phyloP scores from a whole-genome alignment of 2,888 invertebrate species.

The Venusia cambrica region DNA sequence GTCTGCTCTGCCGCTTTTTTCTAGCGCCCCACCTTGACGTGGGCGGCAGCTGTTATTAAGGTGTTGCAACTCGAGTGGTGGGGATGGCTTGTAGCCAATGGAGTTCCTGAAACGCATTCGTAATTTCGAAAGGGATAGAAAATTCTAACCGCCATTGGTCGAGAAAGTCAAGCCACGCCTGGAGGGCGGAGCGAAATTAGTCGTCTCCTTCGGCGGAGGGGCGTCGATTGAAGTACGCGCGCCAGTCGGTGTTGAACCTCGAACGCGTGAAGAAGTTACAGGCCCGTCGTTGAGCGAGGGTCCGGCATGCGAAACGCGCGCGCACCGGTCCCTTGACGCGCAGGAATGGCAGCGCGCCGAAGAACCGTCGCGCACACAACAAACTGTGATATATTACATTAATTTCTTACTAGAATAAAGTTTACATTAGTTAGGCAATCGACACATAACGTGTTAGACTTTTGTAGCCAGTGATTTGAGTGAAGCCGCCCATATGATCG shows the following conservation, averaged over 20 bases:
- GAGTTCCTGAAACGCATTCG: conserved; percentile 30
- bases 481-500: conserved; percentile 80
- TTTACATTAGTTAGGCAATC: conserved; percentile 54
- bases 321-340: conserved; percentile 67
- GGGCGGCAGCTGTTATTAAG: conserved; percentile 48
- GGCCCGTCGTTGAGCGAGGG: conserved; percentile 55
- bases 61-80: conserved; percentile 44
- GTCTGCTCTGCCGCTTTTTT: conserved; percentile 74
- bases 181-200: conserved; percentile 56
- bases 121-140: conserved; percentile 64
- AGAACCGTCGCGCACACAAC: conserved; percentile 68
- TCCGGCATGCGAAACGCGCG: conserved; percentile 69
- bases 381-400: conserved; percentile 72
- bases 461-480: conserved; percentile 76
- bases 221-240: conserved; percentile 71
- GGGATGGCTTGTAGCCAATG: conserved; percentile 62
- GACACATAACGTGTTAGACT: conserved; percentile 71
- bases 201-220: conserved; percentile 73
- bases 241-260: conserved; percentile 74
- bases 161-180: conserved; percentile 48
- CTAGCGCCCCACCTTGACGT: conserved; percentile 57
- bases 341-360: conserved; percentile 74
- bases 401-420: conserved; percentile 53
- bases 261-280: conserved; percentile 65
- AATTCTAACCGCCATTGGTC: conserved; percentile 57